Percentiles rank a stretch among this genome's conserved stretches.
These are phyloP conservation scores for Oophaga sylvatica DNA, from an alignment of 2,797 vertebrate species.

Conservation along the genomic window DNA sequence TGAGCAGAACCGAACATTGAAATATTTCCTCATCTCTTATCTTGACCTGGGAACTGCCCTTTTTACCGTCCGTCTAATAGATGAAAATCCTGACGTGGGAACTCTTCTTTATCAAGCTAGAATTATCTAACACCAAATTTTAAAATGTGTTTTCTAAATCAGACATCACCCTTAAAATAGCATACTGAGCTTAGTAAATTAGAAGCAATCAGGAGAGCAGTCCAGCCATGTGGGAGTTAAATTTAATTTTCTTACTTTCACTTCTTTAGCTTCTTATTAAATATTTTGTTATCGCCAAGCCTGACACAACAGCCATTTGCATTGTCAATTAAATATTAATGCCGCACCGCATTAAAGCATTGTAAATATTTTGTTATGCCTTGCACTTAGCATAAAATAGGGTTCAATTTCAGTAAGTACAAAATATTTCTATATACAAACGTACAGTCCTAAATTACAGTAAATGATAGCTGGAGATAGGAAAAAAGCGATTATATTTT, in stretches of 20 bases:
- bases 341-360: conserved; percentile 60
- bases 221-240: conserved; percentile 51
- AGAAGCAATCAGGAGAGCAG: not conserved
- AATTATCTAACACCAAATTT: not conserved
- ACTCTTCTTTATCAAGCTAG: not conserved
- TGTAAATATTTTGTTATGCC: conserved; percentile 67
- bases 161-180: not conserved
- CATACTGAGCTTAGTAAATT: not conserved
- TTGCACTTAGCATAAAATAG: conserved; percentile 65
- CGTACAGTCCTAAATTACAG: conserved; percentile 59
- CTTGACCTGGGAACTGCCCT: not conserved
- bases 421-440: conserved; percentile 63
- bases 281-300: conserved; percentile 62
- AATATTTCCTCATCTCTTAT: no score
- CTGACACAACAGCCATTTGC: conserved; percentile 66
- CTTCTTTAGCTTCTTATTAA: conserved; percentile 64
- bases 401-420: conserved; percentile 63
- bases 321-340: conserved; percentile 67
- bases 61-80: not conserved
- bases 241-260: conserved; percentile 60
- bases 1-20: no score
- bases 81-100: not conserved
- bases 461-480: conserved; percentile 56
- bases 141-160: not conserved
- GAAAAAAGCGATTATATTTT: conserved; percentile 64